Evolutionary conservation across 1,140 invertebrate species (phyloP).

Genomic region (Lasioglossum albipes): DNA sequence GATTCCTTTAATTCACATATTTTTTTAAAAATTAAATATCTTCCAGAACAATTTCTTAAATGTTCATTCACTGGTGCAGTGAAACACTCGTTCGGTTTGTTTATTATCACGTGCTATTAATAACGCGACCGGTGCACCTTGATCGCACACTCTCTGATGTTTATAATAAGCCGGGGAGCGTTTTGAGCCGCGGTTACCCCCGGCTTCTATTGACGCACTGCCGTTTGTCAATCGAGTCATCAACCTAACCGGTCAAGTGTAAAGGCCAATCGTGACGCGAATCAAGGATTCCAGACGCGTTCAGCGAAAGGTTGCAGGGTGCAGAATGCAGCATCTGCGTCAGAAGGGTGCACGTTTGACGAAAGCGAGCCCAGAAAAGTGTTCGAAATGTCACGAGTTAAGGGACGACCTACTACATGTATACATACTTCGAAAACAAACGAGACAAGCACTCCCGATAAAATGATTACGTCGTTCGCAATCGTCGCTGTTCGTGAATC

Average conservation of each 20-base stretch:
- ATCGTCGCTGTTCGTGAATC: no score
- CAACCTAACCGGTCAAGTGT: constrained; percentile 22
- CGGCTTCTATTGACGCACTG: background rate
- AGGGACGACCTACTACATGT: background rate
- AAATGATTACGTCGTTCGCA: no score
- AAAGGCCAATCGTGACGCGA: constrained; percentile 35
- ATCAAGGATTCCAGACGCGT: background rate
- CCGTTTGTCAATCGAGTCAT: constrained; percentile 6
- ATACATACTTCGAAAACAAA: no score
- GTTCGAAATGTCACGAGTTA: background rate
- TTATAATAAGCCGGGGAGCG: no score
- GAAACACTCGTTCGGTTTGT: no score
- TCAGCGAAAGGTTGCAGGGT: constrained; percentile 22
- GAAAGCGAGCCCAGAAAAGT: background rate
- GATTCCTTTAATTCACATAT: no score
- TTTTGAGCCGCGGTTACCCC: background rate
- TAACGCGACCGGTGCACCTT: background rate
- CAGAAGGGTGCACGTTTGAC: background rate
- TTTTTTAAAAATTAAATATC: no score
- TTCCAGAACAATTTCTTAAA: no score
- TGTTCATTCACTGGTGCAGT: no score
- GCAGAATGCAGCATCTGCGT: constrained; percentile 1
- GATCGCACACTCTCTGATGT: background rate
- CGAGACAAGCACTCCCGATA: no score
- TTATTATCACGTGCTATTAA: no score